Conservation (phyloP, 2,888 invertebrate species). For the Synanthedon vespiformis region DNA sequence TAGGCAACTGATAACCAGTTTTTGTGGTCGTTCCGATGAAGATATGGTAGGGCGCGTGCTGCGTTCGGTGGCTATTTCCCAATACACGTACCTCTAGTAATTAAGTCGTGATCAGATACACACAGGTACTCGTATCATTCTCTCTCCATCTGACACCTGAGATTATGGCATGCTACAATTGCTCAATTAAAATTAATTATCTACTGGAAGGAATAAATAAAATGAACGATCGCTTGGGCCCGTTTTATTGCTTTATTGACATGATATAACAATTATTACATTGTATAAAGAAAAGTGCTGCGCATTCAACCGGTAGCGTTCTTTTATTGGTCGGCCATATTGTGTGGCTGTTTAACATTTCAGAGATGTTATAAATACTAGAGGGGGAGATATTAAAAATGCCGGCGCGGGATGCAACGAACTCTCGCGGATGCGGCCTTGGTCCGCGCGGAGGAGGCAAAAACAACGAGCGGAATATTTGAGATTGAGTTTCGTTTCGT, state of each 20-base stretch:
- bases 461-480: conserved; percentile 27
- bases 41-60: conserved; percentile 35
- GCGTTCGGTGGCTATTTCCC: conserved; percentile 19
- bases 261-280: background rate
- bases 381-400: conserved; percentile 14
- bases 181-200: conserved; percentile 27
- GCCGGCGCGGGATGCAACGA: conserved; percentile 30
- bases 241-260: background rate
- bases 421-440: conserved; percentile 43
- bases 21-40: conserved; percentile 40
- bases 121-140: conserved; percentile 18
- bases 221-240: background rate
- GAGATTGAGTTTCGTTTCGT: conserved; percentile 19
- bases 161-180: conserved; percentile 28
- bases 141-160: conserved; percentile 25
- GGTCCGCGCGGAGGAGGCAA: conserved; percentile 22
- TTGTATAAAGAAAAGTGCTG: background rate
- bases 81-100: conserved; percentile 26
- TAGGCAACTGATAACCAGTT: conserved; percentile 48
- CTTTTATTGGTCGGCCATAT: background rate
- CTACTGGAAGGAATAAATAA: background rate
- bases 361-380: background rate
- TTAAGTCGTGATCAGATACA: conserved; percentile 23
- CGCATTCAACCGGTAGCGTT: background rate
- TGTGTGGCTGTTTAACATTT: background rate